Evolutionary conservation across 2,113 vertebrate genomes (phyloP).

Genomic region (Paramormyrops kingsleyae): DNA sequence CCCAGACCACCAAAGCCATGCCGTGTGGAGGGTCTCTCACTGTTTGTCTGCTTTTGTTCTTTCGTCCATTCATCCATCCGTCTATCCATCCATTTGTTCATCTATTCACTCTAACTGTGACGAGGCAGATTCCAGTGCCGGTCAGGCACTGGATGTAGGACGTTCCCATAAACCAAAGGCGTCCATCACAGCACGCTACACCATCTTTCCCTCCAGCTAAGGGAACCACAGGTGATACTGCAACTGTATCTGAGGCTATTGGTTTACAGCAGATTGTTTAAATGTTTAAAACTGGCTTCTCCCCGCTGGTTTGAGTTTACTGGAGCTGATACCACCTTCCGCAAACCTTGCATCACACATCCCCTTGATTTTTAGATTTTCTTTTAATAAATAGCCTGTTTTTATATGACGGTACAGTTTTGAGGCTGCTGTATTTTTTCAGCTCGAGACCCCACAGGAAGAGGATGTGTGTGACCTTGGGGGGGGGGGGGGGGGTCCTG

Average conservation of each 20-base stretch:
- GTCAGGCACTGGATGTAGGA: neutral
- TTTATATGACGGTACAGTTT: neutral
- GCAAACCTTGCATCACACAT: slow-evolving; percentile 17
- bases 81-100: neutral
- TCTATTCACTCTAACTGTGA: neutral
- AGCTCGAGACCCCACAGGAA: neutral
- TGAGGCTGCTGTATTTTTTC: neutral
- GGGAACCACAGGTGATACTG: neutral
- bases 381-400: neutral
- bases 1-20: neutral
- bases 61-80: neutral
- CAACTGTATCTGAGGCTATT: neutral
- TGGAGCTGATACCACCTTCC: neutral
- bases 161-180: neutral
- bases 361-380: neutral
- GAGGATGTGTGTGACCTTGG: neutral
- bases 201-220: neutral
- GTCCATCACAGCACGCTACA: neutral
- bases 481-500: neutral
- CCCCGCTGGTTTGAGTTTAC: neutral
- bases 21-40: neutral
- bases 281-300: slow-evolving; percentile 7
- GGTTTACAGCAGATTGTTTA: neutral
- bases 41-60: neutral
- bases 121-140: neutral